A percentile compares a stretch with the other conserved stretches of the same genome.
Evolutionary conservation across 2,113 vertebrate species (phyloP).

Genomic region (Ascaphus truei): DNA sequence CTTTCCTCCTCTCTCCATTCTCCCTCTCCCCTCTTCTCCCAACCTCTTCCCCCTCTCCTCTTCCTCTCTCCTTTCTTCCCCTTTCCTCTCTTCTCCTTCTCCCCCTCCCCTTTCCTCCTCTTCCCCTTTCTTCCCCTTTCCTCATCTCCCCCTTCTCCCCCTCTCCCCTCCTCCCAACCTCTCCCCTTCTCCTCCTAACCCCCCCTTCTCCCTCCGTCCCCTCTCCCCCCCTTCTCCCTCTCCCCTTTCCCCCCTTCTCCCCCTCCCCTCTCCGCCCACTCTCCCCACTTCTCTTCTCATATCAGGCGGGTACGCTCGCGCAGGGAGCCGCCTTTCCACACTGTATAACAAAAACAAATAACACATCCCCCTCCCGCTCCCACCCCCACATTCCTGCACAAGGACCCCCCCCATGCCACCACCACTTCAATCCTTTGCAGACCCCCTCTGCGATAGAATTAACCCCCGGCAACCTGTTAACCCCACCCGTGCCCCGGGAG

Average conservation of each 20-base stretch:
- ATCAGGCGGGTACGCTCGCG: neutral
- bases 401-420: neutral
- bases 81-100: conserved; percentile 12
- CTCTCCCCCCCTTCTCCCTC: conserved; percentile 6
- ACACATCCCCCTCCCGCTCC: conserved; percentile 28
- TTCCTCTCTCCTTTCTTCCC: neutral
- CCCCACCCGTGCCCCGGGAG: too few species aligned
- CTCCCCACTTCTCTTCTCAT: neutral
- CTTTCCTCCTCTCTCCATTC: neutral
- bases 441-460: conserved; percentile 2
- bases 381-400: conserved; percentile 19
- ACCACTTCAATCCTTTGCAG: conserved; percentile 5
- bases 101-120: conserved; percentile 12
- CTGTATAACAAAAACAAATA: neutral
- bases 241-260: conserved; percentile 37
- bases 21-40: too few species aligned
- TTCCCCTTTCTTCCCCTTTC: conserved; percentile 8
- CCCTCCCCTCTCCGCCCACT: neutral
- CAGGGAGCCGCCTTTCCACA: conserved; percentile 12
- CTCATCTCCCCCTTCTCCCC: conserved; percentile 39
- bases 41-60: too few species aligned
- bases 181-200: conserved; percentile 42
- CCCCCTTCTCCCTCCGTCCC: too few species aligned
- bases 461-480: conserved; percentile 29
- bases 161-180: conserved; percentile 40